phyloP scores from a whole-genome alignment of 2,888 invertebrate genomes.

The Microplitis manilae region DNA sequence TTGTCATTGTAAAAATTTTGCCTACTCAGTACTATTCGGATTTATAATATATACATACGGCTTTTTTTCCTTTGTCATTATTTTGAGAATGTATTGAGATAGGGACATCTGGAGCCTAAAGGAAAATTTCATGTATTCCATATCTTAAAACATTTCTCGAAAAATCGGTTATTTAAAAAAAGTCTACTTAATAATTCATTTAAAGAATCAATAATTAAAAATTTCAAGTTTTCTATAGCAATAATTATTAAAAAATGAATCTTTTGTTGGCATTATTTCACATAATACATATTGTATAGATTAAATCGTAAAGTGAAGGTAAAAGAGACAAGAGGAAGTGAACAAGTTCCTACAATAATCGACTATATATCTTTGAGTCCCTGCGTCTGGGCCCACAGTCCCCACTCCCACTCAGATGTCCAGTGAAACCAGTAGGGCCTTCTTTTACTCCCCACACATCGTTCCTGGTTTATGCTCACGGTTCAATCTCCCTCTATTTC shows the following conservation, averaged over 20 bases:
- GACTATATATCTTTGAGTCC: constrained; percentile 29
- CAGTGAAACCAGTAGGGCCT: constrained; percentile 38
- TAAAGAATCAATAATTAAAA: no score
- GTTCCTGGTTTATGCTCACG: constrained; percentile 19
- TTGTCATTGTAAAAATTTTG: constrained; percentile 10
- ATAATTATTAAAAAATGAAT: no score
- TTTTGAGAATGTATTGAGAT: not conserved
- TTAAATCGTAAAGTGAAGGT: not conserved
- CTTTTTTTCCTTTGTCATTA: not conserved
- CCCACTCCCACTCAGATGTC: constrained; percentile 27
- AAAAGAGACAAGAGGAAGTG: not conserved
- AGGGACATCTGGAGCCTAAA: not conserved
- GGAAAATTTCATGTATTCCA: not conserved
- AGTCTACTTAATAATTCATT: no score
- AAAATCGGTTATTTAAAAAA: no score
- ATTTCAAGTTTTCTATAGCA: no score
- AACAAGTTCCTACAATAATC: constrained; percentile 41
- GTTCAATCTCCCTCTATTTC: constrained; percentile 22
- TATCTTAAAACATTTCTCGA: no score
- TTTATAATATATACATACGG: not conserved
- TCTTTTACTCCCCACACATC: constrained; percentile 10
- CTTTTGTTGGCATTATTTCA: not conserved
- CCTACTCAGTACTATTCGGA: not conserved
- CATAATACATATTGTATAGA: not conserved
- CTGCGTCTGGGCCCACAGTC: constrained; percentile 23